A percentile compares a stretch with the other conserved stretches of the same genome.
Conservation (phyloP, 2,113 vertebrate genomes). For the Psilopsiagon aymara region DNA sequence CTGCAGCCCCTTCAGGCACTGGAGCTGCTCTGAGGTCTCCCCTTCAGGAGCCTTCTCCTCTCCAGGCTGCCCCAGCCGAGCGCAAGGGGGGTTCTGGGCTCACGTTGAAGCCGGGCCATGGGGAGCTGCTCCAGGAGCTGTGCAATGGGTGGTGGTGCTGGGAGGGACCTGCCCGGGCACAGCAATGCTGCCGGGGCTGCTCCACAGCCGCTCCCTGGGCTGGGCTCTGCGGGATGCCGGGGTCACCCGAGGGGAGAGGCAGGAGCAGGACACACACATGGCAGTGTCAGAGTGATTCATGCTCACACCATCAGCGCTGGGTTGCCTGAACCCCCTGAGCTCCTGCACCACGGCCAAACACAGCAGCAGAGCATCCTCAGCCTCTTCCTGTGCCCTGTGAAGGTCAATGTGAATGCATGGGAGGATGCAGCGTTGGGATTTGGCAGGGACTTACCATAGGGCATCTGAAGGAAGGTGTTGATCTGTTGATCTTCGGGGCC, state of each 20-base stretch:
- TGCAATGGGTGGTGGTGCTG: not conserved
- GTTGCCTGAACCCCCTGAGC: not conserved
- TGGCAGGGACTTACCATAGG: not conserved
- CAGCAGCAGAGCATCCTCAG: not conserved
- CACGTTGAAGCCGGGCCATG: not conserved
- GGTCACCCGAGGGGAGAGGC: not conserved
- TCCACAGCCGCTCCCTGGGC: not conserved
- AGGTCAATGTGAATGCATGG: accelerated
- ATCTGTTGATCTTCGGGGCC: not conserved
- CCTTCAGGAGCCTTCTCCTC: not conserved
- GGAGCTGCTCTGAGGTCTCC: not conserved
- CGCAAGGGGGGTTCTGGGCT: not conserved
- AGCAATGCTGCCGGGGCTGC: not conserved
- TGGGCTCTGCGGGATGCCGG: not conserved
- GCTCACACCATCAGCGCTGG: not conserved
- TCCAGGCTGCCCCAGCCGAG: not conserved
- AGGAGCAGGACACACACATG: not conserved
- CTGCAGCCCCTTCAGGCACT: not conserved
- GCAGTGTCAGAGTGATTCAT: not conserved
- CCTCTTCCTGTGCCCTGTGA: accelerated
- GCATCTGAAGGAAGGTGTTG: not conserved
- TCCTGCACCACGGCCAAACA: accelerated
- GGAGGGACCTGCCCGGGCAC: not conserved
- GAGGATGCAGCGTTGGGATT: not conserved
- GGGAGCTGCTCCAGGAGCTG: not conserved